Percentiles rank a stretch among this genome's conserved stretches.
Conservation (phyloP, 2,797 vertebrate genomes). For the Enteromius afrohamiltoni region DNA sequence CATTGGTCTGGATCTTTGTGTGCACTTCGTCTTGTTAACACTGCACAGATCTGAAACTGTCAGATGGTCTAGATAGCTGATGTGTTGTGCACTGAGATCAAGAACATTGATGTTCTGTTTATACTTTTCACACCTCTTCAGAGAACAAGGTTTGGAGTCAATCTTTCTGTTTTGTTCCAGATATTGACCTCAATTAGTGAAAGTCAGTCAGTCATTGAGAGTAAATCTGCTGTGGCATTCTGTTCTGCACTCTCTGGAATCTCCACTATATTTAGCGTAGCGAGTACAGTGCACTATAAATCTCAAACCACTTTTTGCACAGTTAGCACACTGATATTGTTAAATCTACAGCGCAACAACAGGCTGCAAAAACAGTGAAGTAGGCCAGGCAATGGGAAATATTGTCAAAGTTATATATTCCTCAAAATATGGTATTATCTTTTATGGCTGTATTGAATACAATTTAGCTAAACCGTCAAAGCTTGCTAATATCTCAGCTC, state of each 20-base stretch:
- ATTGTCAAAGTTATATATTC: constrained; percentile 1
- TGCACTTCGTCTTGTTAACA: background rate
- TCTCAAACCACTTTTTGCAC: constrained; percentile 3
- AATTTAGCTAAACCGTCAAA: constrained; percentile 6
- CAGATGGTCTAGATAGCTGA: background rate
- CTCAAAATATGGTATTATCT: background rate
- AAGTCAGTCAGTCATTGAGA: constrained; percentile 30
- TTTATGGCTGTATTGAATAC: background rate
- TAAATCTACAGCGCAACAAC: constrained; percentile 1
- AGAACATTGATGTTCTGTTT: background rate
- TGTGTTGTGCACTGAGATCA: constrained; percentile 1
- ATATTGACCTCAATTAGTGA: constrained; percentile 35
- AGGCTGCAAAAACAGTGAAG: background rate
- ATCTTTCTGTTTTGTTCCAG: constrained; percentile 21
- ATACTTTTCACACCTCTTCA: constrained; percentile 20
- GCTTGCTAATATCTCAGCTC: background rate
- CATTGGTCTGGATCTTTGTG: background rate
- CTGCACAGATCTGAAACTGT: background rate
- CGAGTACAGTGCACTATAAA: constrained; percentile 6
- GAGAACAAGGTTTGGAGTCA: background rate
- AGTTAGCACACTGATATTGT: background rate
- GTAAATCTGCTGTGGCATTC: constrained; percentile 6
- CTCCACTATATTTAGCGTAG: constrained; percentile 33
- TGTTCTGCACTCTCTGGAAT: constrained; percentile 24
- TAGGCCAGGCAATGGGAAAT: background rate